Base-by-base conservation (phyloP, 1,140 invertebrate genomes). In the Monomorium pharaonis region DNA sequence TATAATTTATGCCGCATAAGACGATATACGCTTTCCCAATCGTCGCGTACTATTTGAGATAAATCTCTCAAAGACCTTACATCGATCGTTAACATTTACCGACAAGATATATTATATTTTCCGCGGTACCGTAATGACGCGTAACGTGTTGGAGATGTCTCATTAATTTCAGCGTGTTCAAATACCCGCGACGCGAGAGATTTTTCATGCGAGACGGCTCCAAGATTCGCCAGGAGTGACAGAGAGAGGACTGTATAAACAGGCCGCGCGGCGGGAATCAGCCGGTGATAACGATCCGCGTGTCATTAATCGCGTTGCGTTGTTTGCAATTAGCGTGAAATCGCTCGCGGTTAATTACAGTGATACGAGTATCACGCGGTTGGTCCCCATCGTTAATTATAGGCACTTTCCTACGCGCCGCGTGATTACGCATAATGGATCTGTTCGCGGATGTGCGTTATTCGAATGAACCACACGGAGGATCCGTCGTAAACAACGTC, bases 241-340 rank as follows among this genome's bases (percentile, higher is more conserved):
- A 24, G 49, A 81, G 42, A 63, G 9, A 37, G 4, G 7, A 7
- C 7, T 37, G 5, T 33, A 37, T 7, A 18, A 16, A 10, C 47
- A 47, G 51, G 65, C n/a, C n/a, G n/a, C 84, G 85, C 78, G 58
- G 89, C 81, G 88, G 85, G 30, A 47, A 30, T 65, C 70, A 37
- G 42, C 88, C 86, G 93, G n/a, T n/a, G n/a, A 94, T 94, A 94
- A 92, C 88, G 92, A 92, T 92, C 92, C 89, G 87, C 84, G 74
- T 85, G 86, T 93, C 93, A 94, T 94, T 94, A 94, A 94, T 94
- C 92, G 75, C 56, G 78, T 92, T 91, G 88, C 91, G 89, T 89
- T 93, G 91, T 93, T 94, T 91, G 92, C 90, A 94, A 94, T 94
- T 94, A 94, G 92, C 91, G 89, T 91, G 88, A 88, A 92, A 94